Percentiles rank a stretch among this genome's conserved stretches.
Conservation (phyloP, 1,140 invertebrate genomes). For the Sweltsa coloradensis region DNA sequence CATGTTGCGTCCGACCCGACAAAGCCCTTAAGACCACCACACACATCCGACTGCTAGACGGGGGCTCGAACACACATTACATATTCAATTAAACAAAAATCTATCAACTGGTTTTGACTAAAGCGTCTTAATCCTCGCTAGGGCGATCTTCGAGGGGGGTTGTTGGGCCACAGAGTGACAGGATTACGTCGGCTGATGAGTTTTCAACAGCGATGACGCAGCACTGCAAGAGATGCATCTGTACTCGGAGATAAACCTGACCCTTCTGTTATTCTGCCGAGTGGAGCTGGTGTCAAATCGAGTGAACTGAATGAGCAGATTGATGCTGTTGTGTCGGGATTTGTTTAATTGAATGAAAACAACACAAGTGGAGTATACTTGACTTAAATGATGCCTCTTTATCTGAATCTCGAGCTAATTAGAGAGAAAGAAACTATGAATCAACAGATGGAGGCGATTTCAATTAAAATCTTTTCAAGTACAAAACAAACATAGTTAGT, state of each 20-base stretch:
- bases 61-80: conserved; percentile 23
- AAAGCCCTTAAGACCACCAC: conserved; percentile 4
- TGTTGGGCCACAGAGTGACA: conserved; percentile 2
- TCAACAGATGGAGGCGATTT: too few species aligned
- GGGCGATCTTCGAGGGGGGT: conserved; percentile 12
- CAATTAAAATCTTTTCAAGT: too few species aligned
- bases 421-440: too few species aligned
- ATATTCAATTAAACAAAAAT: conserved; percentile 44
- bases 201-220: neutral
- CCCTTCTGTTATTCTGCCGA: neutral
- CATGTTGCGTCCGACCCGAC: neutral
- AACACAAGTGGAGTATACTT: too few species aligned
- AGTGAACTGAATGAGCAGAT: conserved; percentile 3
- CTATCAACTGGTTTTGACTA: conserved; percentile 34
- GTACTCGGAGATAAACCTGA: too few species aligned
- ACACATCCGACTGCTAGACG: neutral
- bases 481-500: too few species aligned
- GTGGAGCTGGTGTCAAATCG: neutral
- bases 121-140: conserved; percentile 29
- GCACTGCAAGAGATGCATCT: too few species aligned
- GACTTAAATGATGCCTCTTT: too few species aligned
- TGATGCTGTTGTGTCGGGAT: too few species aligned
- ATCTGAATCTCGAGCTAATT: too few species aligned
- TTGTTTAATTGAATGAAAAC: too few species aligned
- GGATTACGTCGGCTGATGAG: conserved; percentile 2